Evolutionary conservation across 2,888 invertebrate species (phyloP), one percentile per base, ranked within the genome.

Genomic region (Adela reaumurella): DNA sequence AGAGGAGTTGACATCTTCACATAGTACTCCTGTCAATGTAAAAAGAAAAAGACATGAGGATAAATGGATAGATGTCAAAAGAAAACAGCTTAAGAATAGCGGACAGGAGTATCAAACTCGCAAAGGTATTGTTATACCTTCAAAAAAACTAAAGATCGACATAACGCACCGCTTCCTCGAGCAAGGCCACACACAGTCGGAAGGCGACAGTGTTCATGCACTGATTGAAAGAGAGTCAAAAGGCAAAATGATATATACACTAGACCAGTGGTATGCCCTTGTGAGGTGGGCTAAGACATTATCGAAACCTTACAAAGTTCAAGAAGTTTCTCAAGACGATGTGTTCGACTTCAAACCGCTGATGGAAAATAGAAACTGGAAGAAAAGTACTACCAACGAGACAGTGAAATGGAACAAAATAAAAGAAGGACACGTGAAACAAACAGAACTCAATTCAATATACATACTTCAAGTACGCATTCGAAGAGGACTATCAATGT

Each of bases 391-490:
- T 47, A 51, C 51, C 49, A 46, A 46, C 46, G 51, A 51, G 35
- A 52, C 50, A 49, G 48, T 50, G 49, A 46, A 16, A 28, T 52
- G 49, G 52, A 53, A 52, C 49, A 51, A 51, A 24, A 49, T 52
- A 52, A 49, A 44, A 52, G 50, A 52, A 49, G 48, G 51, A 51
- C 49, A 50, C 48, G 47, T 54, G 17, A 19, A 52, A 51, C 24
- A 24, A 24, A 24, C 24, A 24, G 24, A 24, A 24, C 24, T 8
- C 24, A 24, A 24, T 24, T 24, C 24, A 24, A 24, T 8, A 6
- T 24, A n/a, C n/a, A 24, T 24, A 24, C 24, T 24, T 24, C 24
- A 24, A 24, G 24, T 24, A 24, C 24, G 24, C 24, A 24, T 24
- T 24, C 24, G 24, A 24, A 4, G 24, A 24, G 24, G 24, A 24